Conservation (phyloP, 2,113 vertebrate genomes). For the Eira barbara region DNA sequence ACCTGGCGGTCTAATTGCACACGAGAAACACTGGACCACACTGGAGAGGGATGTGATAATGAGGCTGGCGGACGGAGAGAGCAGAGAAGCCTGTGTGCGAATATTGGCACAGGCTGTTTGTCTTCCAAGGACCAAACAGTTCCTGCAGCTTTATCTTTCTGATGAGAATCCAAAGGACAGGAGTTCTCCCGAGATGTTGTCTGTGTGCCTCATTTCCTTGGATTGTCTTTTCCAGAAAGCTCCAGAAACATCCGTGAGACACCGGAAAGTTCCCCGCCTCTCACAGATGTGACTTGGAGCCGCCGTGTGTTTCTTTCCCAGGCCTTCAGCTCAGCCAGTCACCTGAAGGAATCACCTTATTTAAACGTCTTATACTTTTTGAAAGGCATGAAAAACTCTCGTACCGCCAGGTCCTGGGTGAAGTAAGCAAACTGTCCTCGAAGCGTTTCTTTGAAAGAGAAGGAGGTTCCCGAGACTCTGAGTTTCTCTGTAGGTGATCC, state of each 20-base stretch:
- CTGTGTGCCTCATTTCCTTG: not conserved
- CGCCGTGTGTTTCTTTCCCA: not conserved
- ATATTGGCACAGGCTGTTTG: not conserved
- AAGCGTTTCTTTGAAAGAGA: not conserved
- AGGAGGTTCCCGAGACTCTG: rapidly evolving
- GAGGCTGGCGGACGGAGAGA: not conserved
- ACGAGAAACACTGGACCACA: not conserved
- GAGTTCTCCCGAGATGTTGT: not conserved
- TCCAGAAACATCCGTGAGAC: not conserved
- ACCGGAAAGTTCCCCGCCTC: rapidly evolving
- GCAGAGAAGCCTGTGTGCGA: not conserved
- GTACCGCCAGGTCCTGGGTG: rapidly evolving
- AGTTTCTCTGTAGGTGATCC: not conserved
- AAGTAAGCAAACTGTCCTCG: not conserved
- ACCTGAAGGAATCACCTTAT: not conserved
- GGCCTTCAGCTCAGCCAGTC: not conserved
- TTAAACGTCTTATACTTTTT: rapidly evolving
- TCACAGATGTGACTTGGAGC: rapidly evolving
- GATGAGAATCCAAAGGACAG: not conserved
- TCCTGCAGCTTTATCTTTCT: not conserved
- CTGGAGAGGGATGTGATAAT: not conserved
- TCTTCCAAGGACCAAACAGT: not conserved
- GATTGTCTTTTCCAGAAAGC: not conserved
- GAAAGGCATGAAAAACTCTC: not conserved
- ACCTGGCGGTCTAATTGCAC: not conserved